Conservation (phyloP, 2,797 vertebrate genomes). For the Eulemur mongoz region DNA sequence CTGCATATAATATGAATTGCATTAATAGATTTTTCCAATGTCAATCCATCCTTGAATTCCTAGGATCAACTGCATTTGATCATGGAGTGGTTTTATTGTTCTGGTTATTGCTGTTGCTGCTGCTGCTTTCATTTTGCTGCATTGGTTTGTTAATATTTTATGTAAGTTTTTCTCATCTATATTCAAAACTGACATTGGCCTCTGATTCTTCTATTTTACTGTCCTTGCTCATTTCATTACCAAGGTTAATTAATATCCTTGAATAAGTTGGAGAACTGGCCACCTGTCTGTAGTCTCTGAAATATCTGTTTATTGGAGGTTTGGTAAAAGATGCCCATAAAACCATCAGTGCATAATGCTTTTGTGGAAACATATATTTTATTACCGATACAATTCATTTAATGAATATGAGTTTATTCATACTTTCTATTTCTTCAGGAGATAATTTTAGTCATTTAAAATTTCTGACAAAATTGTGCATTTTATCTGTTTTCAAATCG, state of each 20-base stretch:
- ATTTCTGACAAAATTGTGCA: not conserved
- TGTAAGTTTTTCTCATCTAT: not conserved
- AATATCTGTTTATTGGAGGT: not conserved
- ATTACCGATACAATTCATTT: not conserved
- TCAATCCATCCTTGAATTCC: constrained; percentile 37
- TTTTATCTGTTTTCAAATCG: not conserved
- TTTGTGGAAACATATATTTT: not conserved
- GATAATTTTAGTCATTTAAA: not conserved
- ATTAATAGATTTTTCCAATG: not conserved
- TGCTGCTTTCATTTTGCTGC: not conserved
- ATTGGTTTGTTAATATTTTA: not conserved
- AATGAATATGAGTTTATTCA: not conserved
- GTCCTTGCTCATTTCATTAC: not conserved
- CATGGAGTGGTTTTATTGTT: not conserved
- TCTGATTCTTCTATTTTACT: not conserved
- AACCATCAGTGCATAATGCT: not conserved
- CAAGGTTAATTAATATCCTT: not conserved
- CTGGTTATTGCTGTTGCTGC: not conserved
- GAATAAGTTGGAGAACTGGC: not conserved
- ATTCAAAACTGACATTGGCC: not conserved
- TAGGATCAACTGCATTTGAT: not conserved
- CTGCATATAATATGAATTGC: not conserved
- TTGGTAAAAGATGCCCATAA: not conserved
- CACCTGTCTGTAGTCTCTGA: not conserved
- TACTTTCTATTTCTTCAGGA: not conserved